These are phyloP conservation scores for Actinopyga echinites DNA, from an alignment of 53 echinoderm and acorn worm species.

Conservation along the genomic window DNA sequence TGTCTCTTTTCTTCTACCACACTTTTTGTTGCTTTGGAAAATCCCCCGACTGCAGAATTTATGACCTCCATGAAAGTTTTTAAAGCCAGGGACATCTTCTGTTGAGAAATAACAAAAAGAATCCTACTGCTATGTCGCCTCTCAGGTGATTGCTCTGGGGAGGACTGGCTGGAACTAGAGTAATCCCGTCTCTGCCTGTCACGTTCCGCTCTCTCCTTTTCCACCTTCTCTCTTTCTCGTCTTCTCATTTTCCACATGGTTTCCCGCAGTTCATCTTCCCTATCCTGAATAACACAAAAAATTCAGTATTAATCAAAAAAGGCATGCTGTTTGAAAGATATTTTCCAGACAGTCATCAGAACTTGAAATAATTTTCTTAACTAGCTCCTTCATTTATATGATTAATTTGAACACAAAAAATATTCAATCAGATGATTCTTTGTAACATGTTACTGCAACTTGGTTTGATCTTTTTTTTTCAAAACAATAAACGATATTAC, in stretches of 20 bases:
- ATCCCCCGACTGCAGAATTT: too few species aligned
- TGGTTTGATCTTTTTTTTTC: too few species aligned
- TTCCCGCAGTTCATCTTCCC: slow-evolving; percentile 87
- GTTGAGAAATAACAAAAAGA: slow-evolving; percentile 59
- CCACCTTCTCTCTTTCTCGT: slow-evolving; percentile 82
- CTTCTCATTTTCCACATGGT: slow-evolving; percentile 75
- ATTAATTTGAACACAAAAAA: background rate
- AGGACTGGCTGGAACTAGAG: slow-evolving; percentile 37
- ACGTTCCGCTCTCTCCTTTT: slow-evolving; percentile 42
- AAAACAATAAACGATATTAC: too few species aligned
- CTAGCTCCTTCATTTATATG: background rate
- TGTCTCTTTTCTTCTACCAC: too few species aligned
- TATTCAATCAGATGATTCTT: too few species aligned
- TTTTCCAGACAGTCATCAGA: too few species aligned
- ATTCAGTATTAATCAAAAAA: background rate
- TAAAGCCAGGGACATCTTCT: slow-evolving; percentile 14
- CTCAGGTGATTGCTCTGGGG: slow-evolving; percentile 62
- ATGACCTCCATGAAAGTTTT: too few species aligned
- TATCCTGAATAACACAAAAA: slow-evolving; percentile 39
- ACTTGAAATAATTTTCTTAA: too few species aligned
- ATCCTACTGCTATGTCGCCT: slow-evolving; percentile 72
- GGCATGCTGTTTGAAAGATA: background rate
- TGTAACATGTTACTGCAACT: too few species aligned
- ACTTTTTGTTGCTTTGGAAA: too few species aligned
- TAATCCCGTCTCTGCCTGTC: slow-evolving; percentile 1